Evolutionary conservation across 1,140 invertebrate genomes (phyloP), one percentile per base, ranked within the genome.

Genomic region (Vollenhovia emeryi): DNA sequence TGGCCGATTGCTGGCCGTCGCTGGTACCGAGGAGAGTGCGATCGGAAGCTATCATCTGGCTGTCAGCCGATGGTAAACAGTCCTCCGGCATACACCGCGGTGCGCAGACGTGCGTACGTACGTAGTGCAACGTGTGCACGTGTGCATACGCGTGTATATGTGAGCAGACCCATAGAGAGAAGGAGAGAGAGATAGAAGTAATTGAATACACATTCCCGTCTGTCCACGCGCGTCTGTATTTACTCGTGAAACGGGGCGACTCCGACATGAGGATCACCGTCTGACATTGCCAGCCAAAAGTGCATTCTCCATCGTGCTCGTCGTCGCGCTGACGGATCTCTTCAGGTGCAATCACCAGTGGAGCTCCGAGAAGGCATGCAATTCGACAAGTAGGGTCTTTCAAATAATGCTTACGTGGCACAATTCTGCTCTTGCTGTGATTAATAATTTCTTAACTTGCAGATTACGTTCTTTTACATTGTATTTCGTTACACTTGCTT

Each of bases 1-100:
- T 50, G 57, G 68, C 48, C 62, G 60, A 30, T 43, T 36, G 69
- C 48, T 55, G 24, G 43, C 45, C 69, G 60, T 52, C 55, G 18
- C 30, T 33, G 30, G 45, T 40, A 71, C 24, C 78, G 33, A 71
- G 66, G 27, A 82, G 78, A 48, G 59, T 43, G 11, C 69, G 83
- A 71, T 88, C 84, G 69, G 36, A 84, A 78, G 48, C 69, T 78
- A 78, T 82, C 74, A 80, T 73, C 45, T 62, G 36, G 36, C 55
- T 85, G 75, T 87, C 71, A 75, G 50, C 57, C 74, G 66, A 75
- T 87, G 76, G 87, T 92, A 93, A 93, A 93, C 92, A 92, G 91
- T 93, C 86, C 87, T 88, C 89, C 85, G 64, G 80, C 83, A 89
- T 86, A 85, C 88, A 88, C 73, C 87, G 84, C 55, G 85, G 69